phyloP scores from a whole-genome alignment of 2,113 vertebrate species.

The Pelecanoides urinatrix region DNA sequence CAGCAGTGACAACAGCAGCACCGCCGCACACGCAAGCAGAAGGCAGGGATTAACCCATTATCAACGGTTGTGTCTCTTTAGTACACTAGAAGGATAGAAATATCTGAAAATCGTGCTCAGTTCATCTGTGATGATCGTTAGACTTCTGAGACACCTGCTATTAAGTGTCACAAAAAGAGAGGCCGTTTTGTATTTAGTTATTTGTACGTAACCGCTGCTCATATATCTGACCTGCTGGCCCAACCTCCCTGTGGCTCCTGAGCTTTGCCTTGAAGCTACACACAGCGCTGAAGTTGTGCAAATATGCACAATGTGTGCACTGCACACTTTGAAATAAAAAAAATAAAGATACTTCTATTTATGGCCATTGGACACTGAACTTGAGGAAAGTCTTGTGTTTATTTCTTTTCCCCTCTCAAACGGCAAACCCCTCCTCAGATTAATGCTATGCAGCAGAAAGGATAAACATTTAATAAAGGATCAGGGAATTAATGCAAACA shows the following conservation, averaged over 20 bases:
- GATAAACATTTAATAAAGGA: neutral
- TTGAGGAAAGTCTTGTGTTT: neutral
- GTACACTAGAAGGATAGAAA: neutral
- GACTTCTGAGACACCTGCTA: neutral
- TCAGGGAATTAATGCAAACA: neutral
- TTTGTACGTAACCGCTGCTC: neutral
- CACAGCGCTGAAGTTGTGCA: neutral
- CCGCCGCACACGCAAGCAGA: accelerated
- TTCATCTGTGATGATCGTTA: neutral
- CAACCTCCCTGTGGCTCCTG: accelerated
- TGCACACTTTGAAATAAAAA: neutral
- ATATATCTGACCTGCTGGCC: neutral
- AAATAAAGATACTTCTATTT: neutral
- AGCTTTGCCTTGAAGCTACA: neutral
- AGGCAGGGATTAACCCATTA: neutral
- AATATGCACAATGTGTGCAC: neutral
- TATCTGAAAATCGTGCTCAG: neutral
- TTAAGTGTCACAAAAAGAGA: neutral
- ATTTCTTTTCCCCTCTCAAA: neutral
- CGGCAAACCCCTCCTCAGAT: neutral
- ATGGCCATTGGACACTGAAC: neutral
- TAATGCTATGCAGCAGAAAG: neutral
- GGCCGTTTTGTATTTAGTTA: neutral
- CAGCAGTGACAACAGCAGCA: neutral
- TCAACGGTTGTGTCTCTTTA: neutral